Percentiles rank a stretch among this genome's conserved stretches.
Evolutionary conservation across 1,140 invertebrate species (phyloP).

Genomic region (Drosophila navojoa): DNA sequence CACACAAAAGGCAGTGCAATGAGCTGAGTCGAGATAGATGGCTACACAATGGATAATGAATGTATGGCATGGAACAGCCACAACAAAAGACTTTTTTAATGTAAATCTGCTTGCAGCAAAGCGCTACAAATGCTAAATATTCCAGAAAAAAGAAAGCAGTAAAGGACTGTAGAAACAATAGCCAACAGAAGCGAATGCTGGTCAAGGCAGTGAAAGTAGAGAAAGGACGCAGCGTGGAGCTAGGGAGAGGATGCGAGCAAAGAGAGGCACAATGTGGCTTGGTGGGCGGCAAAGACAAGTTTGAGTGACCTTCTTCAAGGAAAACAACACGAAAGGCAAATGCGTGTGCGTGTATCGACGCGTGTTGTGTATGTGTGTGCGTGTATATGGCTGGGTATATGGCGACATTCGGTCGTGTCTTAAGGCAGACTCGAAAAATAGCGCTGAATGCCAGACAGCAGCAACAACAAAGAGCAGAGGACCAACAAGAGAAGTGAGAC

Average conservation of each 20-base stretch:
- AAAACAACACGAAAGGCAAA: conserved; percentile 50
- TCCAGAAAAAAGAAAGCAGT: conserved; percentile 29
- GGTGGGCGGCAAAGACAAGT: conserved; percentile 10
- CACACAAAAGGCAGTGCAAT: conserved; percentile 37
- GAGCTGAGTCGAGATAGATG: conserved; percentile 21
- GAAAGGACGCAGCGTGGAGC: conserved; percentile 14
- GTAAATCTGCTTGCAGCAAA: conserved; percentile 32
- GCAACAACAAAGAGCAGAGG: conserved; percentile 11
- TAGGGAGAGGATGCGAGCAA: not conserved
- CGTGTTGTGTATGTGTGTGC: conserved; percentile 6
- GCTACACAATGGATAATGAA: conserved; percentile 11
- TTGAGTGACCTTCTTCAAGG: conserved; percentile 73
- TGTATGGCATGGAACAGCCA: not conserved
- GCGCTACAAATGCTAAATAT: conserved; percentile 54
- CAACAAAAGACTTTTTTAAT: conserved; percentile 47
- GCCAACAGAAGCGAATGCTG: conserved; percentile 32
- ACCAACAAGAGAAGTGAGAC: conserved; percentile 11
- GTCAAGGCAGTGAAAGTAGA: conserved; percentile 50
- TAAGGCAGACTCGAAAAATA: conserved; percentile 35
- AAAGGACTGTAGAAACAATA: conserved; percentile 38
- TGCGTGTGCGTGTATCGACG: conserved; percentile 8
- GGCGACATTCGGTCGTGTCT: conserved; percentile 42
- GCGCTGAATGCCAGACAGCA: conserved; percentile 35
- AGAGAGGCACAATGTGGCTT: not conserved
- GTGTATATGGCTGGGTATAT: not conserved